Base-by-base conservation (phyloP, 2,888 invertebrate genomes). In the Megamerina dolium region DNA sequence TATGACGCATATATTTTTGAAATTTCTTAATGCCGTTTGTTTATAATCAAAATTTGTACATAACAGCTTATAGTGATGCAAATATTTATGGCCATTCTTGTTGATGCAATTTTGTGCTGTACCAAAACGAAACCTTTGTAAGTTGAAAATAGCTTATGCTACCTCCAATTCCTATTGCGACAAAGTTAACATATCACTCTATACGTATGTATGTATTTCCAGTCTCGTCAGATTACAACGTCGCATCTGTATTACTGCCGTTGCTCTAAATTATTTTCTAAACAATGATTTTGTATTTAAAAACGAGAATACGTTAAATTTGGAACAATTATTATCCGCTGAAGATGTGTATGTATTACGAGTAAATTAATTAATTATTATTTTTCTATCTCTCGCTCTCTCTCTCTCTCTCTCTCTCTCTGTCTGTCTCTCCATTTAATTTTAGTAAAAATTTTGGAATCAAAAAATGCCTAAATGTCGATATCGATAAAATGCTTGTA, bases 201-300 rank as follows among this genome's bases (percentile, higher is more conserved):
- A 23, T 23, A 23, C 10, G 9, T 3, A 37, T 37, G 12, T 9
- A n/a, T 30, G 33, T n/a, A 21, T 34, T 29, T 26, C 5, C 63
- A 93, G 92, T 72, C 74, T 93, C 46, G 69, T 89, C 9, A 83
- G 79, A 67, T 63, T 92, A 19, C 92, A 93, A 62, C 76, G 84
- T n/a, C 82, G 82, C 53, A 82, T 94, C 37, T 90, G 83, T 67
- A 78, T 77, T 17, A 84, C 90, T 0, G 82, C 84, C 58, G 73
- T 75, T 41, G 85, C 85, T 0, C 64, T 94, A 3, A 73, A 78
- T 12, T 85, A 84, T 64, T 94, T 90, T 61, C 75, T 85, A 2
- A 76, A 75, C 1, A 81, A 85, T 56, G 78, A 85, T 51, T 95
- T 93, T 93, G 73, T 72, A 1, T 90, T 91, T 57, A 65, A 72